phyloP scores from a whole-genome alignment of 1,140 invertebrate genomes.

The Uloborus diversus region DNA sequence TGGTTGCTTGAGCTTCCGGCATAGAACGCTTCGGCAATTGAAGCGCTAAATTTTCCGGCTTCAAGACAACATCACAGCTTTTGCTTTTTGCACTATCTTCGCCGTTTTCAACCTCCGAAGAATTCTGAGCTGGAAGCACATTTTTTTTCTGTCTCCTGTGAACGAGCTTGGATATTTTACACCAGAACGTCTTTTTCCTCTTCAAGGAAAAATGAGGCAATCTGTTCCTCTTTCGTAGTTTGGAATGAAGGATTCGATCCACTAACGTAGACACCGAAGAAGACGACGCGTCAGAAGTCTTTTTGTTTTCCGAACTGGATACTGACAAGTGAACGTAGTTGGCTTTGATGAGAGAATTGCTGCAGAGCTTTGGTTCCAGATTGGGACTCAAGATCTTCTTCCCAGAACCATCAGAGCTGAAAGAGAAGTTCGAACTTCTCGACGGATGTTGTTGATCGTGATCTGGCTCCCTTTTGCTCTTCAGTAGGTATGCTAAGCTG shows the following conservation, averaged over 20 bases:
- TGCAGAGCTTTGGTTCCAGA: background rate
- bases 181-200: slow-evolving; percentile 26
- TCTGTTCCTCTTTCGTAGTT: slow-evolving; percentile 19
- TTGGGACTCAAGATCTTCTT: background rate
- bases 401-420: background rate
- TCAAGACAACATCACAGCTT: slow-evolving; percentile 4
- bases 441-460: background rate
- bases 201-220: background rate
- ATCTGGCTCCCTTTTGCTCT: slow-evolving; percentile 25
- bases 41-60: background rate
- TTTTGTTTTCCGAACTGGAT: background rate
- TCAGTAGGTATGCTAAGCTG: slow-evolving; percentile 16
- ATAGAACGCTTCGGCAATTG: background rate
- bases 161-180: slow-evolving; percentile 18
- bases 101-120: slow-evolving; percentile 1
- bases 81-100: slow-evolving; percentile 8
- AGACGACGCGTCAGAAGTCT: background rate
- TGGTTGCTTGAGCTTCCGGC: background rate
- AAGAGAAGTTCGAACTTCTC: slow-evolving; percentile 22
- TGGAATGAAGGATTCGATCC: slow-evolving; percentile 34
- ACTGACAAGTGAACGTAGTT: slow-evolving; percentile 2
- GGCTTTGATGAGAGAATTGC: slow-evolving; percentile 11
- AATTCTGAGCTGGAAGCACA: background rate
- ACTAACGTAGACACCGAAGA: background rate
- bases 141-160: background rate